Conservation (phyloP, 2,113 vertebrate species). For the Telmatochromis brichardi region DNA sequence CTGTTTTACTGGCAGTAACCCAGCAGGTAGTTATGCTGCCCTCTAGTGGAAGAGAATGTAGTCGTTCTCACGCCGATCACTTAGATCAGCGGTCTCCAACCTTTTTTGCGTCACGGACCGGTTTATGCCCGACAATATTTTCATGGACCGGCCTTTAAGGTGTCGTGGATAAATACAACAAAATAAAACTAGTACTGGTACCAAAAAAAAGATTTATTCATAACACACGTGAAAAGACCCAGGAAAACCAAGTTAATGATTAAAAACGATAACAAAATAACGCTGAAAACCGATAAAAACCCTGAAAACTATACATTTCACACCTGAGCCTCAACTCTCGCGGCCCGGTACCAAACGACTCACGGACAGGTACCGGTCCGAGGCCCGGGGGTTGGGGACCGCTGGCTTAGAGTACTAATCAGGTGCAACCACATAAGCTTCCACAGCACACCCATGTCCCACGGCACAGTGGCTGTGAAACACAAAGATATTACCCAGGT, state of each 20-base stretch:
- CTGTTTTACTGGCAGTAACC: neutral
- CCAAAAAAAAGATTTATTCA: too few species aligned
- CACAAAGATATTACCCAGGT: fast-evolving
- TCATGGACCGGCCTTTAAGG: too few species aligned
- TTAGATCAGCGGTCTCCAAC: fast-evolving
- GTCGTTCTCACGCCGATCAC: neutral
- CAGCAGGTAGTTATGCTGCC: neutral
- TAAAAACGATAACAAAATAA: too few species aligned
- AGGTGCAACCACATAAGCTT: neutral
- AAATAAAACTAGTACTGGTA: too few species aligned
- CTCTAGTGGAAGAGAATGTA: neutral
- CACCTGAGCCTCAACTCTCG: too few species aligned
- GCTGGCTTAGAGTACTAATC: neutral
- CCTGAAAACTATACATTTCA: too few species aligned
- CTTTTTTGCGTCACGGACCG: fast-evolving
- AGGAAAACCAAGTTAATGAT: fast-evolving
- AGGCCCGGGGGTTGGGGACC: fast-evolving
- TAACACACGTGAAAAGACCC: too few species aligned
- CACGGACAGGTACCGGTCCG: fast-evolving
- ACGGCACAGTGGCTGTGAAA: neutral
- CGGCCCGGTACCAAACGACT: fast-evolving
- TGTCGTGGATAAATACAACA: too few species aligned
- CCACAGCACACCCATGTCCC: neutral
- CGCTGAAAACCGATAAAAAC: too few species aligned
- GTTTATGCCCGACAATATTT: too few species aligned